These are phyloP conservation scores for Lasioglossum figueresi DNA, from an alignment of 2,888 invertebrate genomes.

Conservation along the genomic window DNA sequence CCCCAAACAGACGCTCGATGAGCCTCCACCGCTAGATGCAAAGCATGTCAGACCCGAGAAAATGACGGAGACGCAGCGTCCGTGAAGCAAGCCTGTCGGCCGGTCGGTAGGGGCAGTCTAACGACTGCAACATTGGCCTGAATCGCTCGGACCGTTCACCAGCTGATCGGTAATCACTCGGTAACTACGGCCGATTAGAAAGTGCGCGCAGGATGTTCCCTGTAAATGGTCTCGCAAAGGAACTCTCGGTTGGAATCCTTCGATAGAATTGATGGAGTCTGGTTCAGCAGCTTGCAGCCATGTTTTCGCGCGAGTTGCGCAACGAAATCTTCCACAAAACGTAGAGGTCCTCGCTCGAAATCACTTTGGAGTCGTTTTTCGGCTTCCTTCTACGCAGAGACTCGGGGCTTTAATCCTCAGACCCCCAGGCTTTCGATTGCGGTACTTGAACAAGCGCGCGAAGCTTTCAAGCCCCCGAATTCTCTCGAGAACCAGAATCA, in stretches of 20 bases:
- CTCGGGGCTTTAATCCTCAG: neutral
- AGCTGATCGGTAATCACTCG: conserved; percentile 65
- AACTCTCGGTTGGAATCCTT: neutral
- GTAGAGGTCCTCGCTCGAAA: neutral
- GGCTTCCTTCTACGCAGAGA: neutral
- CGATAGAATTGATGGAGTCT: neutral
- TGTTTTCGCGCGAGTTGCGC: neutral
- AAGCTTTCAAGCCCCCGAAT: neutral
- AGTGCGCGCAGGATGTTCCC: conserved; percentile 18
- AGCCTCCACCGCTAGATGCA: neutral
- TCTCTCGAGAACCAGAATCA: neutral
- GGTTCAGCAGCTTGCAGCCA: neutral
- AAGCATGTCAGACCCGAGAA: neutral
- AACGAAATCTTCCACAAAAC: neutral
- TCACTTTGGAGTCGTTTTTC: neutral
- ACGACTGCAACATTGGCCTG: conserved; percentile 65
- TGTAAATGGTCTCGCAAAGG: neutral
- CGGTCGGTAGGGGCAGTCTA: conserved; percentile 25
- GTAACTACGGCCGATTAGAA: conserved; percentile 49
- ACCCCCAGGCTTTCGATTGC: neutral
- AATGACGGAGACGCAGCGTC: neutral
- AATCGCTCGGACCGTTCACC: conserved; percentile 65
- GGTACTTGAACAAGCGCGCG: neutral
- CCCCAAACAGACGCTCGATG: neutral
- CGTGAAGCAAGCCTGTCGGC: conserved; percentile 6